A percentile compares a stretch with the other conserved stretches of the same genome.
phyloP scores from a whole-genome alignment of 2,888 invertebrate genomes.

The Ornithoptera alexandrae region DNA sequence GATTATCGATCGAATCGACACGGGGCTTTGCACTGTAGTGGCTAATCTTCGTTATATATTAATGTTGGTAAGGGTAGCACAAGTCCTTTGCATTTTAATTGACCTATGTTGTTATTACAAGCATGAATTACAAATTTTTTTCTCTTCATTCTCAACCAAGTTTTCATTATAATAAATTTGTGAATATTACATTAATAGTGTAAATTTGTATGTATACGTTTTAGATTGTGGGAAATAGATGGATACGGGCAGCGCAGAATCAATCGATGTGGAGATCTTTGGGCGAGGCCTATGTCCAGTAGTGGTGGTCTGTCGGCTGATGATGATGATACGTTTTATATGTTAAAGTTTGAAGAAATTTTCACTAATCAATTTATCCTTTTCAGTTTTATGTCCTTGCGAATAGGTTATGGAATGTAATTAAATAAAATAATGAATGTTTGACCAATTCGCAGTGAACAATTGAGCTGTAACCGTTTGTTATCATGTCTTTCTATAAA shows the following conservation, averaged over 20 bases:
- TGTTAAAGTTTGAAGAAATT: background rate
- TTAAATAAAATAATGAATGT: constrained; percentile 7
- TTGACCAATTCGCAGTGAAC: constrained; percentile 25
- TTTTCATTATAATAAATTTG: no score
- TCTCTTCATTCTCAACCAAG: background rate
- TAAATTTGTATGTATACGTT: background rate
- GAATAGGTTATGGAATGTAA: background rate
- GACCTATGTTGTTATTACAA: background rate
- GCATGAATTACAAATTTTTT: background rate
- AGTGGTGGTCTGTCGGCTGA: no score
- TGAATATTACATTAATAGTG: background rate
- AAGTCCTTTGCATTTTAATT: background rate
- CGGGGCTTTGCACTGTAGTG: background rate
- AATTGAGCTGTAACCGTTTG: constrained; percentile 44
- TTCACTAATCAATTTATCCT: background rate
- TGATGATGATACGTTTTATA: background rate
- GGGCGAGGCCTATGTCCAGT: no score
- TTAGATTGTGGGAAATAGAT: no score
- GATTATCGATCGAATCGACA: background rate
- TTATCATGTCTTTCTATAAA: constrained; percentile 63
- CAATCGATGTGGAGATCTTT: no score
- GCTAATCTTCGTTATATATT: constrained; percentile 4
- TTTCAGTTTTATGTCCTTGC: background rate
- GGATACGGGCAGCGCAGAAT: no score
- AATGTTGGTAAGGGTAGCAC: background rate